A percentile compares a stretch with the other conserved stretches of the same genome.
phyloP scores from a whole-genome alignment of 2,888 invertebrate genomes.

The Adelphocoris suturalis region DNA sequence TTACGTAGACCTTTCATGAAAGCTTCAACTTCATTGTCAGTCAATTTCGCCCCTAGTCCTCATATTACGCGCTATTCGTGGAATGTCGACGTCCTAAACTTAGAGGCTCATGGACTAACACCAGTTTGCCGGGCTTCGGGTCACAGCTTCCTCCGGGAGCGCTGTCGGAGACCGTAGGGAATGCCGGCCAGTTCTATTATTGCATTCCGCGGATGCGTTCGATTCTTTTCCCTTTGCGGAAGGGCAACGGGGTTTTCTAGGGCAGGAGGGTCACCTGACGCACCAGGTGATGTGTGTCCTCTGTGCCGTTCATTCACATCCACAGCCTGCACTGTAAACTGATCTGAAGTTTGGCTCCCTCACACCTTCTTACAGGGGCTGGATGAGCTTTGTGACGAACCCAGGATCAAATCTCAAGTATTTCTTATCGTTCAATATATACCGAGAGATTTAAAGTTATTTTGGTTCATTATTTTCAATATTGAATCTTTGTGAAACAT shows the following conservation, averaged over 20 bases:
- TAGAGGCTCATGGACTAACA: neutral
- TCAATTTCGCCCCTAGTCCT: too few species aligned
- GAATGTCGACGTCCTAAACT: neutral
- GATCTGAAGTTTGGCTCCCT: too few species aligned
- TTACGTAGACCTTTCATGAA: neutral
- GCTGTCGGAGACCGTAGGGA: too few species aligned
- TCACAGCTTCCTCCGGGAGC: neutral
- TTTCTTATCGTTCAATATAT: too few species aligned
- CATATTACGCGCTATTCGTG: neutral
- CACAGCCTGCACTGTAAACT: too few species aligned
- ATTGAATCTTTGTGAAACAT: too few species aligned
- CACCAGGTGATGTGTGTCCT: neutral
- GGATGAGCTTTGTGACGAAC: too few species aligned
- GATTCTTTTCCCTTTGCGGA: neutral
- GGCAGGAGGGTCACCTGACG: slow-evolving; percentile 30
- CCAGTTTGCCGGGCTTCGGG: neutral
- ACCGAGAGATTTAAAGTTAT: too few species aligned
- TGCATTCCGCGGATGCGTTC: slow-evolving; percentile 28
- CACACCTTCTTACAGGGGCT: too few species aligned
- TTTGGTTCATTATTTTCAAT: too few species aligned
- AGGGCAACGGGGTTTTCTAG: neutral
- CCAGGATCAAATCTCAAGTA: too few species aligned
- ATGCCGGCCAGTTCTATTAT: slow-evolving; percentile 14
- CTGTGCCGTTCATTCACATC: too few species aligned
- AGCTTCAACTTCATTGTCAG: neutral